phyloP scores from a whole-genome alignment of 1,140 invertebrate species.

The Drosophila jambulina region DNA sequence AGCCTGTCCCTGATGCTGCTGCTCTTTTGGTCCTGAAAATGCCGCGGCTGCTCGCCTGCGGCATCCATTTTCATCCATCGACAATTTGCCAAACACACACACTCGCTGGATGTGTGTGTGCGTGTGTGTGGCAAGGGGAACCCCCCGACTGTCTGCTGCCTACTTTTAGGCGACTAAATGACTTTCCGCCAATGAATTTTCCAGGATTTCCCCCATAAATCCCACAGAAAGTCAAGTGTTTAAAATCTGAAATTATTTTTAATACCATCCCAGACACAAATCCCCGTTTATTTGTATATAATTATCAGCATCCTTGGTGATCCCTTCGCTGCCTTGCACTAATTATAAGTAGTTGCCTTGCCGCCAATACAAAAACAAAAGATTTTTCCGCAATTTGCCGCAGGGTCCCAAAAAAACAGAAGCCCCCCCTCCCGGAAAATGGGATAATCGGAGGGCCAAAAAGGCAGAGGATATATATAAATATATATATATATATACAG shows the following conservation, averaged over 20 bases:
- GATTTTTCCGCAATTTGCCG: conserved; percentile 26
- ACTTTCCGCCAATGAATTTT: conserved; percentile 2
- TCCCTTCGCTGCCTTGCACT: neutral
- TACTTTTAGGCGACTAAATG: conserved; percentile 61
- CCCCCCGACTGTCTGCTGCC: conserved; percentile 29
- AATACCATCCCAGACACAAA: neutral
- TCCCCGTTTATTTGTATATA: neutral
- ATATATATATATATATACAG: neutral
- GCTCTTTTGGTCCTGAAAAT: conserved; percentile 18
- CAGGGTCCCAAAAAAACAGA: conserved; percentile 10
- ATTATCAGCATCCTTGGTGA: conserved; percentile 4
- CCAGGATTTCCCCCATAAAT: neutral
- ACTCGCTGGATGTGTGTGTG: neutral
- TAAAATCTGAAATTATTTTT: neutral
- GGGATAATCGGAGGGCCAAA: neutral
- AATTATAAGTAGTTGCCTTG: conserved; percentile 32
- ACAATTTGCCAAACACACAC: conserved; percentile 55
- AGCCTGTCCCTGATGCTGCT: neutral
- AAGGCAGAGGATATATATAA: neutral
- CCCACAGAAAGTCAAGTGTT: neutral
- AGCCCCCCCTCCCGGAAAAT: neutral
- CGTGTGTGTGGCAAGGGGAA: conserved; percentile 13
- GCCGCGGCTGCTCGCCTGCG: conserved; percentile 43
- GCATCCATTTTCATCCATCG: conserved; percentile 60
- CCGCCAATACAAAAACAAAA: neutral